These are phyloP conservation scores for Mizuhopecten yessoensis DNA, from an alignment of 1,140 invertebrate species.

Conservation along the genomic window DNA sequence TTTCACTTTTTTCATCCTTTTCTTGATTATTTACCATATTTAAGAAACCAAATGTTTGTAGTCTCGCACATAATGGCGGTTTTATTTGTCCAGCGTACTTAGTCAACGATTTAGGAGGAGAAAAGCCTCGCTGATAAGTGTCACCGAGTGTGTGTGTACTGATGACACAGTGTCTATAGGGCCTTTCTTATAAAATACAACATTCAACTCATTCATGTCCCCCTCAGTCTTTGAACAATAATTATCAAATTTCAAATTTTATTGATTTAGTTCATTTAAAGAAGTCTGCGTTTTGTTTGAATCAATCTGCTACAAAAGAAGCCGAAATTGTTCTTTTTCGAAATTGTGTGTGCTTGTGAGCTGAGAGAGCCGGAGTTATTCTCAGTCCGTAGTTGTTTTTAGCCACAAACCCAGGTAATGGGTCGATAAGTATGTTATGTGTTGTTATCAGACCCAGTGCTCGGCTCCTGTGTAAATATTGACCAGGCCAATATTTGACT, in stretches of 20 bases:
- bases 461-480: constrained; percentile 48
- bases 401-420: constrained; percentile 44
- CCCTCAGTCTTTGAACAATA: constrained; percentile 12
- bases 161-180: neutral
- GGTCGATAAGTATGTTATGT: constrained; percentile 58
- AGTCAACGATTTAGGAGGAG: neutral
- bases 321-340: neutral
- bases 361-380: neutral
- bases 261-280: constrained; percentile 31
- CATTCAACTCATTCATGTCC: constrained; percentile 24
- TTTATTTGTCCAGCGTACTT: constrained; percentile 11
- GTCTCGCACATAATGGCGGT: neutral
- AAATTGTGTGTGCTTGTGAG: neutral
- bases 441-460: constrained; percentile 46
- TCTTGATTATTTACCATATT: constrained; percentile 29
- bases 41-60: constrained; percentile 39
- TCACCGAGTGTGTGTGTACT: constrained; percentile 9
- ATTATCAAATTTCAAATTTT: constrained; percentile 30
- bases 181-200: neutral
- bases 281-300: neutral
- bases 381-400: neutral
- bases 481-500: constrained; percentile 58
- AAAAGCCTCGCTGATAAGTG: constrained; percentile 5
- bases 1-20: constrained; percentile 27
- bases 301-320: constrained; percentile 18